Base-by-base conservation (phyloP, 2,888 invertebrate species). In the Pyrrhia umbra region DNA sequence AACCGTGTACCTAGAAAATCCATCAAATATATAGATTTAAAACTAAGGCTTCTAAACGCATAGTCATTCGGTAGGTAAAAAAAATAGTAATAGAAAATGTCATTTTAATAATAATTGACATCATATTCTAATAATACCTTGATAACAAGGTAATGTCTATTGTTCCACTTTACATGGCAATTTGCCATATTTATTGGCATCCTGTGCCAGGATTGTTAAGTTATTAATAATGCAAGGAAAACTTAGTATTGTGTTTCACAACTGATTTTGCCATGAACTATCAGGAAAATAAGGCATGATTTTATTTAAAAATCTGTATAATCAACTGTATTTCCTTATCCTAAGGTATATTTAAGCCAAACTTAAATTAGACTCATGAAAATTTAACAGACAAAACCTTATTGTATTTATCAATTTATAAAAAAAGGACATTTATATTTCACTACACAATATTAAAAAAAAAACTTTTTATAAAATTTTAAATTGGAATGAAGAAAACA, bases 161-260 rank as follows among this genome's bases (percentile, higher is more conserved):
- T 34, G 10, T 50, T 20, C 9, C 15, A 49, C 9, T 13, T 2
- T 13, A 13, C 18, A 25, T 52, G 46, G 52, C 39, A 60, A 45
- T 55, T 61, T n/a, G 6, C 43, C 58, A 34, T 51, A 39, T 6
- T 43, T 15, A 34, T 43, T 15, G 34, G 10, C 23, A 43, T 55
- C 20, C 6, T 15, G 3, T 25, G 56, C 16, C 40, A 60, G 54
- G 30, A 25, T 18, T 39, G 27, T 15, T 1, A 30, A 8, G 0
- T 2, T 30, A 45, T 56, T 18, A n/a, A 43, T 21, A 34, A 18
- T n/a, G 30, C 15, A 39, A 55, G 30, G 49, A 50, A 49, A 56
- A 47, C n/a, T n/a, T 5, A n/a, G 13, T 34, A n/a, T 34, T 34
- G 34, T 34, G 34, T n/a, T n/a, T 2, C 0, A n/a, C 5, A 13